Percentiles rank a stretch among this genome's conserved stretches.
phyloP scores from a whole-genome alignment of 2,888 invertebrate genomes.

The Polyploca ridens region DNA sequence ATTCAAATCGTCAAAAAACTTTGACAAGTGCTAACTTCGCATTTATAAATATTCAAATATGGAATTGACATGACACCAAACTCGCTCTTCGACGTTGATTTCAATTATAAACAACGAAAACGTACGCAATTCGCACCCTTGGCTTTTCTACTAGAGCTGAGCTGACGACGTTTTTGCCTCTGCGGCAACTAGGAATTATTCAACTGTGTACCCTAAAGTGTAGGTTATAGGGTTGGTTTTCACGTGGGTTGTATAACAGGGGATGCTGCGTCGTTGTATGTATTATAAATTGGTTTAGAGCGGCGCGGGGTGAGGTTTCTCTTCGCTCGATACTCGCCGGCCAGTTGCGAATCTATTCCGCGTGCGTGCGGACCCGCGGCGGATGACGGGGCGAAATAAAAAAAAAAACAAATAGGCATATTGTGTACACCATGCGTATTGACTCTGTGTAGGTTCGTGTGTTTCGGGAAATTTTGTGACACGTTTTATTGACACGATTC shows the following conservation, averaged over 20 bases:
- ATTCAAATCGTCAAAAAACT: not conserved
- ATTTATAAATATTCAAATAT: slow-evolving; percentile 36
- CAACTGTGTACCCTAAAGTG: slow-evolving; percentile 37
- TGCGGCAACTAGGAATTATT: slow-evolving; percentile 66
- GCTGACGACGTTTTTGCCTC: slow-evolving; percentile 75
- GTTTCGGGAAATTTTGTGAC: not conserved
- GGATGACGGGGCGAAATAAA: slow-evolving; percentile 41
- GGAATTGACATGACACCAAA: slow-evolving; percentile 32
- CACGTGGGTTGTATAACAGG: slow-evolving; percentile 43
- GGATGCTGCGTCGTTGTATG: slow-evolving; percentile 84
- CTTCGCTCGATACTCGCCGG: slow-evolving; percentile 74
- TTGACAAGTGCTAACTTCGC: slow-evolving; percentile 15
- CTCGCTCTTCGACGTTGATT: slow-evolving; percentile 51
- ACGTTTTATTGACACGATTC: slow-evolving; percentile 8
- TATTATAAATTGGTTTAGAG: slow-evolving; percentile 85
- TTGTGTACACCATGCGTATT: slow-evolving; percentile 35
- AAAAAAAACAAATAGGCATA: slow-evolving; percentile 38
- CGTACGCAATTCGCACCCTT: slow-evolving; percentile 80
- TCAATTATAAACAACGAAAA: slow-evolving; percentile 73
- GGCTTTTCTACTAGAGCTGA: slow-evolving; percentile 74
- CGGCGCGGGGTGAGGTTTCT: slow-evolving; percentile 68
- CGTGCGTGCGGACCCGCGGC: slow-evolving; percentile 46
- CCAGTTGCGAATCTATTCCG: slow-evolving; percentile 67
- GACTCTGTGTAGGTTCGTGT: slow-evolving; percentile 21
- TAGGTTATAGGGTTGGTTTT: slow-evolving; percentile 47